Base-by-base conservation (phyloP, 2,888 invertebrate genomes). In the Thymelicus sylvestris region DNA sequence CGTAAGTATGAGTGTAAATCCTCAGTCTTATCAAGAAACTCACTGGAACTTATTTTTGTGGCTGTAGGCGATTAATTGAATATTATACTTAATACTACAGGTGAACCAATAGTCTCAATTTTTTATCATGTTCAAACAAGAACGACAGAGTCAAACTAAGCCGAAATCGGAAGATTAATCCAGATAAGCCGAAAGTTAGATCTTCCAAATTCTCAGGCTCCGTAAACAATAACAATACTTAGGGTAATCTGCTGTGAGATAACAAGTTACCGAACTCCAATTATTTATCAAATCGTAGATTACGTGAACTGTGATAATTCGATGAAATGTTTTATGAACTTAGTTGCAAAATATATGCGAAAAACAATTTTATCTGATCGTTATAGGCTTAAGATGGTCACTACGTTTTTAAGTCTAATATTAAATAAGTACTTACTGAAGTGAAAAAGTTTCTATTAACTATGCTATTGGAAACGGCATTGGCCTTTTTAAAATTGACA, bases 151-250 rank as follows among this genome's bases (percentile, higher is more conserved):
- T 15, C 7, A 8, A 7, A 19, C 19, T 44, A 12, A 52, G 50
- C 50, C 8, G 50, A 52, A 19, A 19, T 52, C 50, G 8, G 50
- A 19, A 52, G 44, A 47, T 62, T 47, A 62, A 44, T 62, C 62
- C 44, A 62, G 62, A 62, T 62, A 62, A 62, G 47, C 44, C 19
- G 13, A 24, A 24, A 62, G 24, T 47, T 62, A 47, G 19, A 62
- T 62, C 47, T 62, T 39, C 47, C 44, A 47, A 62, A 62, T 62
- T 62, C 60, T 10, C 44, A 62, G 57, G 10, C 57, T 13, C 48
- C 63, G 47, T 59, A 59, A 66, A 66, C 59, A 66, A 66, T 66
- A 66, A 66, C 59, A 66, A 59, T 44, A 66, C 59, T 66, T 59
- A 47, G 15, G 4, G 59, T 66, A 66, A 66, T 66, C 66, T 31